Evolutionary conservation across 2,888 invertebrate genomes (phyloP).

Genomic region (Zaprionus bogoriensis): DNA sequence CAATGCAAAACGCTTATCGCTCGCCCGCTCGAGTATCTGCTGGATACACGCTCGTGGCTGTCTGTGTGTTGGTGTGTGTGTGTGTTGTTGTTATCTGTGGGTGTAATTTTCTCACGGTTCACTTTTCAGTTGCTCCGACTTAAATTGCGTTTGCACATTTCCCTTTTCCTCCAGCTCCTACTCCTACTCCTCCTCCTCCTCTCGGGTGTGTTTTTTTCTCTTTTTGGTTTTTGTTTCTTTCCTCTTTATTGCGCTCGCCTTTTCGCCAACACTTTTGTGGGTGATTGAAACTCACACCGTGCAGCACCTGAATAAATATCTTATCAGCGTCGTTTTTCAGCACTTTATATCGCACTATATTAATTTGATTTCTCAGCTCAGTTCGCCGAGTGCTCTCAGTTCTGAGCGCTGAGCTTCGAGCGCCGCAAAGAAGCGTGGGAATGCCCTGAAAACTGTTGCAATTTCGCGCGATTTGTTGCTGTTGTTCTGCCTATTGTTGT

Average conservation of each 20-base stretch:
- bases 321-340: conserved; percentile 67
- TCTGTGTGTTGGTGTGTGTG: conserved; percentile 10
- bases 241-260: conserved; percentile 46
- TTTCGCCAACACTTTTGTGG: conserved; percentile 70
- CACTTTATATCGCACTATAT: conserved; percentile 54
- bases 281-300: conserved; percentile 53
- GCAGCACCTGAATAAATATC: conserved; percentile 74
- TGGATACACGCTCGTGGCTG: conserved; percentile 35
- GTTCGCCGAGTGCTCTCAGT: too few species aligned
- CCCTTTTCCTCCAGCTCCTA: conserved; percentile 24
- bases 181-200: background rate
- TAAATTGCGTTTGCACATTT: conserved; percentile 75
- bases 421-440: conserved; percentile 69
- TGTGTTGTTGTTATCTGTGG: conserved; percentile 64
- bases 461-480: conserved; percentile 38
- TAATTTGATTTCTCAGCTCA: conserved; percentile 60
- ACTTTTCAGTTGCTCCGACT: conserved; percentile 66
- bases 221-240: conserved; percentile 37
- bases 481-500: conserved; percentile 1
- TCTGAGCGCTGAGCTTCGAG: too few species aligned
- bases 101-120: conserved; percentile 79
- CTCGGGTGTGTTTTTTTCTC: background rate
- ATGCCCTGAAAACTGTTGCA: conserved; percentile 49
- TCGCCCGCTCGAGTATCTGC: conserved; percentile 42
- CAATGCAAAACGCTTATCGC: conserved; percentile 72